phyloP scores from a whole-genome alignment of 2,113 vertebrate species.

The Elephantulus edwardii region DNA sequence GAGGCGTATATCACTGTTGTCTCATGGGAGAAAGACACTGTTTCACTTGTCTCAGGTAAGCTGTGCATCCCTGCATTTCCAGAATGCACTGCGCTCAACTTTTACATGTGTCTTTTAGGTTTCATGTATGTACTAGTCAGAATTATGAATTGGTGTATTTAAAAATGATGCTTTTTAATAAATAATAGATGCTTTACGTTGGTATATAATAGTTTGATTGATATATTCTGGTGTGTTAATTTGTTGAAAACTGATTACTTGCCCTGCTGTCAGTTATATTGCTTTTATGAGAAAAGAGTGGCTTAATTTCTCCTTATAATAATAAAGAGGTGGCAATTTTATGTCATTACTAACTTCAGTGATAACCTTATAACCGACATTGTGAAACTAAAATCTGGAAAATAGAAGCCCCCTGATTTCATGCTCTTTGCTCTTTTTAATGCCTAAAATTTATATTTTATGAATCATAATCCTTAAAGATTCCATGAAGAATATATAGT shows the following conservation, averaged over 20 bases:
- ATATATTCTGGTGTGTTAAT: background rate
- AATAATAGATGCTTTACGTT: background rate
- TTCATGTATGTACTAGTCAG: background rate
- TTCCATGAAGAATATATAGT: background rate
- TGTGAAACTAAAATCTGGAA: background rate
- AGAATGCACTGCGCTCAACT: background rate
- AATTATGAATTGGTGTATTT: background rate
- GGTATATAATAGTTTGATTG: background rate
- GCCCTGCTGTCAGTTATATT: background rate
- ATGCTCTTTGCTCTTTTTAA: slow-evolving; percentile 1
- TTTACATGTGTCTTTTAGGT: background rate
- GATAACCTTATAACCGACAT: rapidly evolving
- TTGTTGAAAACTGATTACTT: background rate
- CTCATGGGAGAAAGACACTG: slow-evolving; percentile 99
- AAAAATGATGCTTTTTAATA: background rate
- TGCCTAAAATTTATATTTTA: background rate
- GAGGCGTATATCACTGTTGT: slow-evolving; percentile 97
- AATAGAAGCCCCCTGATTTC: background rate
- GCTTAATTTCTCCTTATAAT: background rate
- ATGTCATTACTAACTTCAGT: background rate
- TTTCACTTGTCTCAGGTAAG: slow-evolving; percentile 99
- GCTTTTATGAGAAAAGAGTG: slow-evolving; percentile 31
- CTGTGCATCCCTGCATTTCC: background rate
- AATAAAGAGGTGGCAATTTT: background rate
- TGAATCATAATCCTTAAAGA: background rate